Base-by-base conservation (phyloP, 1,140 invertebrate species). In the Papilio aristodemus region DNA sequence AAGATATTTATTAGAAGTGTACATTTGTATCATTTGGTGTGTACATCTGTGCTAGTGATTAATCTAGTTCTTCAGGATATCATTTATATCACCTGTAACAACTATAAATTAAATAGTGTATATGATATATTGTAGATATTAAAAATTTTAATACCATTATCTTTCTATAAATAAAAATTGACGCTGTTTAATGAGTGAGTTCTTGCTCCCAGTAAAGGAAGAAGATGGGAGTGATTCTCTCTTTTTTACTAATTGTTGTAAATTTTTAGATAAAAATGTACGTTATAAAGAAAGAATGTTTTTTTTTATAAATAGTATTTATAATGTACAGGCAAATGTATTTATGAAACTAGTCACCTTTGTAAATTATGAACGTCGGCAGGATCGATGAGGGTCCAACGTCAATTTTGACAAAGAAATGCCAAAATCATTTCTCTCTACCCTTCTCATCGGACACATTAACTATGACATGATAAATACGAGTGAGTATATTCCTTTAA, bases 321-420 rank as follows among this genome's bases (percentile, higher is more conserved):
- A n/a, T n/a, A n/a, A n/a, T n/a, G n/a, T n/a, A n/a, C n/a, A n/a
- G n/a, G n/a, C n/a, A n/a, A n/a, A n/a, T n/a, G 46, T 9, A 22
- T 22, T 50, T 22, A 50, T 0, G 11, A 4, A 22, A 50, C 22
- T 19, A 11, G 17, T 50, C 17, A 22, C 17, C 17, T 50, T 50
- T 50, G 19, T 22, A 50, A 4, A 50, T 50, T 11, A 17, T 50
- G 46, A 50, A 50, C 22, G 46, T 50, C 46, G 22, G 46, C 10
- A 22, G 46, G 46, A 50, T 50, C 46, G 19, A 50, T 50, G 46
- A 50, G 46, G 46, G 46, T 50, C 17, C 17, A 22, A 17, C 19
- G 46, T 50, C 46, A 22, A 50, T 50, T 50, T 50, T 50, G 17
- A 17, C 46, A 50, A 22, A 50, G 46, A 50, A 50, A 50, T 50